Percentiles rank a stretch among this genome's conserved stretches.
These are phyloP conservation scores for Cheilosia scutellata DNA, from an alignment of 2,888 invertebrate species.

Conservation along the genomic window DNA sequence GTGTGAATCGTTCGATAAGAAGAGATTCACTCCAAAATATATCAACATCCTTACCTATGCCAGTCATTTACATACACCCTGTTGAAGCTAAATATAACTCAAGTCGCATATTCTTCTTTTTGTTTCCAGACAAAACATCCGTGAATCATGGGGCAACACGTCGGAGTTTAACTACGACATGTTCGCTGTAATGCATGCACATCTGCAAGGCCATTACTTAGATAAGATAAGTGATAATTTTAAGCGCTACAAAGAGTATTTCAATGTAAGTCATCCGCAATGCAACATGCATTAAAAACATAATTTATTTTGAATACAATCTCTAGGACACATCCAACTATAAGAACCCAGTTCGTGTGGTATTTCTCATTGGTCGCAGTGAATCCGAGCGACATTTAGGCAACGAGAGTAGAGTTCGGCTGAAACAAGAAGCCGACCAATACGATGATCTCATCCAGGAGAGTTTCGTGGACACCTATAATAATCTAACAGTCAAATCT, in stretches of 20 bases:
- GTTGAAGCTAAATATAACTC: too few relatives aligned
- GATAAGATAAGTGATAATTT: constrained; percentile 78
- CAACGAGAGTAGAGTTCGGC: constrained; percentile 87
- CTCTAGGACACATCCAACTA: constrained; percentile 66
- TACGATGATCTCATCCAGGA: constrained; percentile 93
- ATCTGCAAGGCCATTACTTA: constrained; percentile 81
- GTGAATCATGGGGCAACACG: constrained; percentile 84
- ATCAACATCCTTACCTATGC: too few relatives aligned
- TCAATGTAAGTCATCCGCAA: constrained; percentile 71
- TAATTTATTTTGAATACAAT: neutral
- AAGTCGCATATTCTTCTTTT: neutral
- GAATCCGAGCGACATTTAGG: constrained; percentile 78
- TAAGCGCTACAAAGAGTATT: constrained; percentile 79
- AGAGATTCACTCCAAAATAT: too few relatives aligned
- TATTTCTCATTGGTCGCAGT: constrained; percentile 82
- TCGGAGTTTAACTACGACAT: constrained; percentile 82
- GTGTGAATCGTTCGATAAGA: too few relatives aligned
- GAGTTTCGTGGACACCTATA: constrained; percentile 92
- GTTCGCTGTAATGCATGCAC: constrained; percentile 81
- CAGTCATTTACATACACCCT: too few relatives aligned
- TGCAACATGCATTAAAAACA: neutral
- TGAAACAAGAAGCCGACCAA: constrained; percentile 88
- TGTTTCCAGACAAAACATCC: constrained; percentile 81
- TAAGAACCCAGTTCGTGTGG: constrained; percentile 78
- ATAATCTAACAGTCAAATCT: constrained; percentile 94